Evolutionary conservation across 2,113 vertebrate species (phyloP).

Genomic region (Hucho hucho): DNA sequence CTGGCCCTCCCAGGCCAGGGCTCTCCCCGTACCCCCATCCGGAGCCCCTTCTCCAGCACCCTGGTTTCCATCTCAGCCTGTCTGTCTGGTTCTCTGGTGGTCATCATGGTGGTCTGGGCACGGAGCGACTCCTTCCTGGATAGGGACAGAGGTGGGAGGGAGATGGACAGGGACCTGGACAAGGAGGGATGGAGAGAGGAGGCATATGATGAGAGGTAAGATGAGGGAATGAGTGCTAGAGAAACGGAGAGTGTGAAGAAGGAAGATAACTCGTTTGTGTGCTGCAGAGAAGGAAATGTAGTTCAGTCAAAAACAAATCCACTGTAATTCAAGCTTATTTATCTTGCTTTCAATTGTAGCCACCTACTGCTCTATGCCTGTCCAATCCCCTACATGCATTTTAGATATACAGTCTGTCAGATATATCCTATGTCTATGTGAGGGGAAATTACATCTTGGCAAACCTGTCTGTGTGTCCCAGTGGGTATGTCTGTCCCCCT

Average conservation of each 20-base stretch:
- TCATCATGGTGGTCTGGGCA: slow-evolving; percentile 6
- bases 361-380: neutral
- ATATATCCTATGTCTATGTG: neutral
- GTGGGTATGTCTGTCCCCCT: slow-evolving; percentile 43
- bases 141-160: neutral
- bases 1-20: neutral
- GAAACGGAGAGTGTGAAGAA: neutral
- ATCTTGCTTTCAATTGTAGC: neutral
- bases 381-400: too few relatives aligned
- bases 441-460: slow-evolving; percentile 43
- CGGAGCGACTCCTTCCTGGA: neutral
- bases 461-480: slow-evolving; percentile 57
- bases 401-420: neutral
- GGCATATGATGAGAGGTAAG: neutral
- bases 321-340: neutral
- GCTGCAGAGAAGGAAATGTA: neutral
- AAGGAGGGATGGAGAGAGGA: neutral
- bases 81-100: neutral
- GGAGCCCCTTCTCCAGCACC: neutral
- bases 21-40: neutral
- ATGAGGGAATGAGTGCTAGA: neutral
- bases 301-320: neutral
- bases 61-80: neutral
- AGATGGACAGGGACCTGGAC: neutral
- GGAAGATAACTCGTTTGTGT: neutral